Evolutionary conservation across 2,797 vertebrate genomes (phyloP).

Genomic region (Danio tinwini): DNA sequence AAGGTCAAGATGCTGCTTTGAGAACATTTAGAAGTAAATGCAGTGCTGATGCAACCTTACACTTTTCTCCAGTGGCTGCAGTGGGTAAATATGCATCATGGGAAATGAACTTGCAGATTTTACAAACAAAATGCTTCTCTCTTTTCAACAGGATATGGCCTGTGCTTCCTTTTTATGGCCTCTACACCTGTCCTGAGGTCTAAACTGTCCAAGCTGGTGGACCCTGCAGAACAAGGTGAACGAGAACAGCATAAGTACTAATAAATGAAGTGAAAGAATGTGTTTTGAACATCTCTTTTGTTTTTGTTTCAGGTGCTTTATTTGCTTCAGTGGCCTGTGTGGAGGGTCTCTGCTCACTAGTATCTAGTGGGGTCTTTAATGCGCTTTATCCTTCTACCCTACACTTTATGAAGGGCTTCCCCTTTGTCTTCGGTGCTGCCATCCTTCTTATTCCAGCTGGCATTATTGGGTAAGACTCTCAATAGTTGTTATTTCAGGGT

Average conservation of each 20-base stretch:
- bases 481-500: background rate
- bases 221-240: slow-evolving; percentile 89
- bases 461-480: slow-evolving; percentile 86
- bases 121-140: background rate
- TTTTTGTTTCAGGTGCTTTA: slow-evolving; percentile 80
- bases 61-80: background rate
- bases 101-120: background rate
- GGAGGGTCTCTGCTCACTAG: slow-evolving; percentile 84
- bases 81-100: background rate
- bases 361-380: slow-evolving; percentile 86
- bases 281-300: background rate
- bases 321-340: slow-evolving; percentile 92
- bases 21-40: background rate
- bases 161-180: slow-evolving; percentile 87
- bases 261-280: background rate
- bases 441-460: slow-evolving; percentile 86
- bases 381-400: slow-evolving; percentile 89
- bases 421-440: slow-evolving; percentile 88
- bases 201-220: slow-evolving; percentile 92
- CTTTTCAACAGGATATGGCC: slow-evolving; percentile 83
- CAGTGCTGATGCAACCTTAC: background rate
- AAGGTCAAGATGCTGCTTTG: background rate
- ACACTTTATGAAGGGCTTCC: slow-evolving; percentile 92
- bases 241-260: background rate
- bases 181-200: slow-evolving; percentile 89